Evolutionary conservation across 2,888 invertebrate genomes (phyloP), one percentile per base, ranked within the genome.

Genomic region (Cyaniris semiargus): DNA sequence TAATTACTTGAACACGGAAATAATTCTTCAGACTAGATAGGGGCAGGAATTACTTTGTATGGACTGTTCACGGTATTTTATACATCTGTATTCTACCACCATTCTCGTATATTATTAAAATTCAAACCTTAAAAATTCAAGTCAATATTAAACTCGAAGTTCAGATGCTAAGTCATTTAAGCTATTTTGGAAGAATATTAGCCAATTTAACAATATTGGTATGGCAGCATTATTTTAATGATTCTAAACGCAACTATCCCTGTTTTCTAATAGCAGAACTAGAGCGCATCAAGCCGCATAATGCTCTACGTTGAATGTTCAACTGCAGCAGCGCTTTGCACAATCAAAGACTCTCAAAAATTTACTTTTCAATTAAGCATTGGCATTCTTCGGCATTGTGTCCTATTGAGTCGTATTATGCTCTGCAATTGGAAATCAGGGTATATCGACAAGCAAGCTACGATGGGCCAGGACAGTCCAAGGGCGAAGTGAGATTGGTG

Each of bases 401-500:
- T 3, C 6, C 3, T 15, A 15, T 0, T 48, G 15, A 7, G 15
- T 38, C 38, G 44, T 0, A 5, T 53, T 18, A 53, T 18, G 18
- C 0, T 15, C 53, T 18, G 70, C 74, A 27, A 21, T 44, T 58
- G 38, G 8, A 18, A 53, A 53, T 18, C 53, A 18, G 53, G 53
- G 44, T 77, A 44, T 53, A 53, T 44, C n/a, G 21, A 70, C 75
- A 38, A 76, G 75, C 72, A 34, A 44, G 44, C 58, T 76, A 76
- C 44, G 85, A 89, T 89, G 87, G 84, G 87, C 90, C 92, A 92
- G 91, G 90, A 89, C 81, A 88, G 91, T 92, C 92, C 92, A 91
- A 89, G 88, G 86, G 84, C 83, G 89, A 89, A 81, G 84, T 86
- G 89, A 89, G 82, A 88, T 93, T 93, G 92, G 92, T 92, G 92